phyloP scores from a whole-genome alignment of 1,140 invertebrate species.

The Portunus trituberculatus region DNA sequence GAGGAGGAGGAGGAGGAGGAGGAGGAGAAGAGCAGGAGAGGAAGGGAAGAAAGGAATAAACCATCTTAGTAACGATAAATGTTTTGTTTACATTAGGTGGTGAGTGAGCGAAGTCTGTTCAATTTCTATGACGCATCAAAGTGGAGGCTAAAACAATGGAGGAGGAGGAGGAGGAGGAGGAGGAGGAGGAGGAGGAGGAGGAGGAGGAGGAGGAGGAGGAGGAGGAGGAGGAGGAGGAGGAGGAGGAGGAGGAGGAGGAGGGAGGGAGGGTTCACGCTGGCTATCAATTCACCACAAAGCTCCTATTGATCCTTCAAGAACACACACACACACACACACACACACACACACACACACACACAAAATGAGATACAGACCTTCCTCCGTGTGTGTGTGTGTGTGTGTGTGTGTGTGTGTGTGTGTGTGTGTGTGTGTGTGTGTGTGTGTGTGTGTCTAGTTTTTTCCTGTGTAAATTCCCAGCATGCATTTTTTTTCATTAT shows the following conservation, averaged over 20 bases:
- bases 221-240: background rate
- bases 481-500: background rate
- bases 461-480: background rate
- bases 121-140: too few relatives aligned
- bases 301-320: background rate
- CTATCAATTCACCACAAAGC: slow-evolving; percentile 22
- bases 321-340: background rate
- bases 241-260: background rate
- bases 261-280: background rate
- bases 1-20: slow-evolving; percentile 1
- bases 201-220: slow-evolving; percentile 8
- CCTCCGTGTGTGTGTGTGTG: background rate
- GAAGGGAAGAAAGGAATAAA: background rate
- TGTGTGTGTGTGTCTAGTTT: background rate
- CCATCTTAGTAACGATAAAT: background rate
- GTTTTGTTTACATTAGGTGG: background rate
- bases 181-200: background rate
- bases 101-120: too few relatives aligned
- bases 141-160: background rate
- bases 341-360: background rate
- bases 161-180: background rate
- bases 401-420: background rate
- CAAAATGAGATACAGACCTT: background rate
- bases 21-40: background rate
- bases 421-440: slow-evolving; percentile 20